These are phyloP conservation scores for Melieria crassipennis DNA, from an alignment of 2,888 invertebrate genomes.

Conservation along the genomic window DNA sequence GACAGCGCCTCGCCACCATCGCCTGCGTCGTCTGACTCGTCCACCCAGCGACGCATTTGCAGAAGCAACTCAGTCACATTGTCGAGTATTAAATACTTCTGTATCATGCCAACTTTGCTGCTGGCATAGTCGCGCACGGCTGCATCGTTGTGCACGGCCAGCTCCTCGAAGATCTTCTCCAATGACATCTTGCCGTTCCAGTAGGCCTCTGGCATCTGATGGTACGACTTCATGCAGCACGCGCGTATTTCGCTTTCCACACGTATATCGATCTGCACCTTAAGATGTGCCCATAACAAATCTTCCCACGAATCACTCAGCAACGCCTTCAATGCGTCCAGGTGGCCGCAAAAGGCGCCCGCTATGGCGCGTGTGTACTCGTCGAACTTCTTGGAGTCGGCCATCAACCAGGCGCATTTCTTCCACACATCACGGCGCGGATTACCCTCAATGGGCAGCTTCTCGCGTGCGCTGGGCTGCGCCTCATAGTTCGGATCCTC, in stretches of 20 bases:
- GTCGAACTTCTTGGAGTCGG: conserved; percentile 68
- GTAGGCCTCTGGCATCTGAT: conserved; percentile 73
- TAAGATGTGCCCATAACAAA: conserved; percentile 87
- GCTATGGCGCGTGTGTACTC: conserved; percentile 75
- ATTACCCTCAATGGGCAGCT: conserved; percentile 79
- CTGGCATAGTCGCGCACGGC: conserved; percentile 68
- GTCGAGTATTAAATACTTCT: conserved; percentile 86
- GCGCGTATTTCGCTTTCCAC: conserved; percentile 83
- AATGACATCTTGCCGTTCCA: conserved; percentile 77
- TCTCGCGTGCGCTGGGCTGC: conserved; percentile 56
- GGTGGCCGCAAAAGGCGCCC: conserved; percentile 84
- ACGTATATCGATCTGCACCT: conserved; percentile 82
- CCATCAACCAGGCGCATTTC: conserved; percentile 74
- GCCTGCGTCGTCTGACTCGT: conserved; percentile 57
- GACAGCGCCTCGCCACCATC: conserved; percentile 51
- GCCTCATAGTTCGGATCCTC: conserved; percentile 83
- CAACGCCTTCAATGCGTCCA: conserved; percentile 78
- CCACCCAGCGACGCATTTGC: conserved; percentile 75
- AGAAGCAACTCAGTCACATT: conserved; percentile 79
- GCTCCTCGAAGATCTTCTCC: conserved; percentile 75
- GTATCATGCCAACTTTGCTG: conserved; percentile 79
- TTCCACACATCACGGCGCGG: conserved; percentile 84
- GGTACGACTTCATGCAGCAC: conserved; percentile 69
- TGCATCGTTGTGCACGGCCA: conserved; percentile 72
- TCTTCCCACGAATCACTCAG: conserved; percentile 89